A percentile compares a stretch with the other conserved stretches of the same genome.
Evolutionary conservation across 2,888 invertebrate species (phyloP).

Genomic region (Plutella xylostella): DNA sequence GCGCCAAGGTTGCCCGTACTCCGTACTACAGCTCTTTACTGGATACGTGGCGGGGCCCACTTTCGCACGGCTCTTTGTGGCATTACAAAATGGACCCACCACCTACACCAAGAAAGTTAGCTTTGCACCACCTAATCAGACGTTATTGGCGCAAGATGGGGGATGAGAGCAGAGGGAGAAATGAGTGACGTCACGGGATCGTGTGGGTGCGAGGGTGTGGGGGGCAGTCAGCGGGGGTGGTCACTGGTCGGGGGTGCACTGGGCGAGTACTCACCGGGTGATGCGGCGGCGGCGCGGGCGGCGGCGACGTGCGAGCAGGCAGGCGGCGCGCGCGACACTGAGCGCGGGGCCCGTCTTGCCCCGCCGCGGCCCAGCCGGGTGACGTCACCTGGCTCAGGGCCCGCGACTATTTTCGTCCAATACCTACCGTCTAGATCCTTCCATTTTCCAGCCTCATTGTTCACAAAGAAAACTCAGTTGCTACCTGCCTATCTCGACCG

Average conservation of each 20-base stretch:
- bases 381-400: slow-evolving; percentile 70
- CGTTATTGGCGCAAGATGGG: neutral
- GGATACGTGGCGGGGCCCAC: slow-evolving; percentile 35
- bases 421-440: slow-evolving; percentile 65
- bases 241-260: slow-evolving; percentile 14
- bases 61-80: too few species aligned
- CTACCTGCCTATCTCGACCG: too few species aligned
- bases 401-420: slow-evolving; percentile 65
- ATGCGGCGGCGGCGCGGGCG: slow-evolving; percentile 18
- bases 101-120: neutral
- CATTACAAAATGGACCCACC: too few species aligned
- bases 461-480: slow-evolving; percentile 4
- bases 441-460: slow-evolving; percentile 44
- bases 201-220: neutral
- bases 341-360: slow-evolving; percentile 69
- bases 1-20: slow-evolving; percentile 67
- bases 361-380: slow-evolving; percentile 56
- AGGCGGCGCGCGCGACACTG: slow-evolving; percentile 69
- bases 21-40: slow-evolving; percentile 32
- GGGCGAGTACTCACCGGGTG: slow-evolving; percentile 23
- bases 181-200: neutral
- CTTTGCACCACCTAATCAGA: neutral
- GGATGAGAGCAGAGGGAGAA: neutral
- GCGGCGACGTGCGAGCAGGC: slow-evolving; percentile 49
- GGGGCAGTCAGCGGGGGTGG: neutral